phyloP scores from a whole-genome alignment of 2,113 vertebrate genomes.

The Hemicordylus capensis region DNA sequence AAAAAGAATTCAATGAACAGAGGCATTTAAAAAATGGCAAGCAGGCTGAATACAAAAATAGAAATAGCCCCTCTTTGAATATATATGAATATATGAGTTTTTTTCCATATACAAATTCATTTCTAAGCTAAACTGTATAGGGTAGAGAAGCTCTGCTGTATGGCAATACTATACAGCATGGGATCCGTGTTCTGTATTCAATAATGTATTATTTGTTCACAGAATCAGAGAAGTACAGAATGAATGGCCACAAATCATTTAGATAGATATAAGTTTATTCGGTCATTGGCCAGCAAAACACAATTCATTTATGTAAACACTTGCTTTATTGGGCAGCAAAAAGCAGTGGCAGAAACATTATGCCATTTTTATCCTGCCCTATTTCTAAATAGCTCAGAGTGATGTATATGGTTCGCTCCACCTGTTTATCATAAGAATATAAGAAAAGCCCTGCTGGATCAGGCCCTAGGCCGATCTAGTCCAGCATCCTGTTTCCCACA shows the following conservation, averaged over 20 bases:
- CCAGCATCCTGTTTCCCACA: no score
- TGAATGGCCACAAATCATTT: not conserved
- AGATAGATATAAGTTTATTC: not conserved
- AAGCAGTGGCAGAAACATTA: no score
- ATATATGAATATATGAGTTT: slow-evolving; percentile 30
- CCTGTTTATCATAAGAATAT: no score
- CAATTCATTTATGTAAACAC: not conserved
- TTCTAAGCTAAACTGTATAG: not conserved
- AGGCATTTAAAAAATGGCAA: slow-evolving; percentile 6
- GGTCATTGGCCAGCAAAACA: not conserved
- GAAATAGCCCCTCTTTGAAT: slow-evolving; percentile 15
- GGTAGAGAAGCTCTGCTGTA: not conserved
- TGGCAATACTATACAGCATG: not conserved
- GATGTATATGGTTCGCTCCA: no score
- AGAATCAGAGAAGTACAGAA: slow-evolving; percentile 3
- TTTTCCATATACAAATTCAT: not conserved
- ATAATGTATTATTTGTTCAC: not conserved
- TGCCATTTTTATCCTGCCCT: no score
- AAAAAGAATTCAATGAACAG: slow-evolving; percentile 32
- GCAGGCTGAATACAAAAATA: slow-evolving; percentile 27
- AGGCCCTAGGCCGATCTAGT: no score
- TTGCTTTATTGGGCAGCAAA: not conserved
- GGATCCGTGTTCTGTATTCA: slow-evolving; percentile 30
- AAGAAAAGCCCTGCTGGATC: no score
- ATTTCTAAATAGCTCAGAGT: no score